phyloP scores from a whole-genome alignment of 2,888 invertebrate species.

The Trichopoda pennipes region DNA sequence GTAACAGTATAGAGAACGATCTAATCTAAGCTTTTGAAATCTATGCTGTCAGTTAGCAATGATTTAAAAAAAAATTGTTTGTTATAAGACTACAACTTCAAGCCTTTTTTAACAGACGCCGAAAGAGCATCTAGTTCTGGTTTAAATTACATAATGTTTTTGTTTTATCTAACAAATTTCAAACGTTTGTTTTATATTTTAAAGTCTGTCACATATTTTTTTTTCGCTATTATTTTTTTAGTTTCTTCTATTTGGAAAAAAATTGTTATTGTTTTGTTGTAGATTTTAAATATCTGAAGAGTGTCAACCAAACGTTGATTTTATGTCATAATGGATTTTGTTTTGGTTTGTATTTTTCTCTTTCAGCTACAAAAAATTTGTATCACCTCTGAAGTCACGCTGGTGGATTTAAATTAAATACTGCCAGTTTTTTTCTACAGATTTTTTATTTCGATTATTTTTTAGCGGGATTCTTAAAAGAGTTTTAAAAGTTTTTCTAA shows the following conservation, averaged over 20 bases:
- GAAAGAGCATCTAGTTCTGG: too few species aligned
- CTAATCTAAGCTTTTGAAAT: too few species aligned
- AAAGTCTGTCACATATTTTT: too few species aligned
- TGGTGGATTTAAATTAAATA: conserved; percentile 24
- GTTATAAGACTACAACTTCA: too few species aligned
- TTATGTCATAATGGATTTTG: not conserved
- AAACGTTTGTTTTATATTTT: too few species aligned
- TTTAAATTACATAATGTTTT: too few species aligned
- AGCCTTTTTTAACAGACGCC: too few species aligned
- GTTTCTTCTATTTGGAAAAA: not conserved
- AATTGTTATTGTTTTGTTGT: not conserved
- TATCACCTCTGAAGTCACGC: conserved; percentile 17
- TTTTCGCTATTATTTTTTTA: not conserved
- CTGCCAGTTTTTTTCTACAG: not conserved
- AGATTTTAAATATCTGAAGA: not conserved
- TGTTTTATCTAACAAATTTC: too few species aligned
- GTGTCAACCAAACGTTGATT: conserved; percentile 2
- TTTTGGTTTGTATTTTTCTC: conserved; percentile 5
- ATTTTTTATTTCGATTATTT: not conserved
- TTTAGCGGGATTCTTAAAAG: conserved; percentile 14
- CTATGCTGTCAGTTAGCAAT: too few species aligned
- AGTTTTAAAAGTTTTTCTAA: not conserved
- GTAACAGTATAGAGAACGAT: too few species aligned
- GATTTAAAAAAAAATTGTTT: too few species aligned
- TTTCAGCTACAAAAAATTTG: not conserved